Conservation (phyloP, 2,888 invertebrate genomes). For the Phalera bucephala region DNA sequence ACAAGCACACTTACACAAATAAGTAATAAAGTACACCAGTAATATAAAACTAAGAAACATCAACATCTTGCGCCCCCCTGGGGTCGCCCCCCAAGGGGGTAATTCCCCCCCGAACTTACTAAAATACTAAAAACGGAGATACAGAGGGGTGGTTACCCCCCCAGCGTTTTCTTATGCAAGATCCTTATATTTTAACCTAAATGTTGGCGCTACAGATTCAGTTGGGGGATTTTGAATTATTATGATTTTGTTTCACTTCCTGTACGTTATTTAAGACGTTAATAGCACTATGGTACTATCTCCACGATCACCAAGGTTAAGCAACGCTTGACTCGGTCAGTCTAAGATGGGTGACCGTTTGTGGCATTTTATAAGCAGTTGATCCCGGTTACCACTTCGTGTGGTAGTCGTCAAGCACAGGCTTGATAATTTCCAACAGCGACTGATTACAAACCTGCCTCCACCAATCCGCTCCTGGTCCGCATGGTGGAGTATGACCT, state of each 20-base stretch:
- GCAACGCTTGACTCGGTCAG: too few species aligned
- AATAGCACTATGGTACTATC: too few species aligned
- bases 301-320: too few species aligned
- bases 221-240: constrained; percentile 2
- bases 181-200: constrained; percentile 82
- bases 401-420: too few species aligned
- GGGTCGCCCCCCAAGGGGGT: constrained; percentile 53
- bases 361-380: too few species aligned
- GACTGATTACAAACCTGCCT: too few species aligned
- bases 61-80: constrained; percentile 73
- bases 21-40: constrained; percentile 81
- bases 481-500: too few species aligned
- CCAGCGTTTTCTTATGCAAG: constrained; percentile 81
- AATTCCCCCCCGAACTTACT: constrained; percentile 81
- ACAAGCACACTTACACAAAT: constrained; percentile 71
- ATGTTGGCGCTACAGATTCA: constrained; percentile 46
- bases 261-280: too few species aligned
- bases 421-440: too few species aligned
- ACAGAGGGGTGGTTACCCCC: constrained; percentile 59
- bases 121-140: constrained; percentile 84
- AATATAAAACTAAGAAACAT: constrained; percentile 84
- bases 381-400: too few species aligned
- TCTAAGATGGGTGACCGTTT: too few species aligned
- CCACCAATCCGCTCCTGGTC: too few species aligned
- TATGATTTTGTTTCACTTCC: neutral